Base-by-base conservation (phyloP, 1,140 invertebrate genomes). In the Brachionus sp. region DNA sequence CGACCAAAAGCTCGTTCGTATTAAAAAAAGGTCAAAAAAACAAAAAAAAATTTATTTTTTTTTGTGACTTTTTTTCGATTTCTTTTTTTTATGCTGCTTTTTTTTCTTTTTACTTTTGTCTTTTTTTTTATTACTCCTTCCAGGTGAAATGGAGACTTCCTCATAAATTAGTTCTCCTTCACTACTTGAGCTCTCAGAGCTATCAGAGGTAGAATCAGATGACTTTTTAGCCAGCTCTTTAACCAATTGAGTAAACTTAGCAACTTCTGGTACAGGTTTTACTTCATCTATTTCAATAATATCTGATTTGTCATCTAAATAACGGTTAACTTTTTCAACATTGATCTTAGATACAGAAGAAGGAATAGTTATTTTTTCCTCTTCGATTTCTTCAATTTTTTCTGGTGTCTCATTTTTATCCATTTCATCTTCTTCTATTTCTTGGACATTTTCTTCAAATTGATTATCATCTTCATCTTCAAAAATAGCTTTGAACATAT, bases 401-500 rank as follows among this genome's bases (percentile, higher is more conserved):
- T 70, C 35, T n/a, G 10, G 16, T 39, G 1, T 7, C 16, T 3
- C 35, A 35, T 12, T 75, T n/a, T 83, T 68, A 5, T 84, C 78
- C 44, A 84, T 84, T 9, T 78, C 25, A n/a, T 12, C 6, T 29
- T 62, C 77, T 19, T 66, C 50, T 9, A 57, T 6, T 33, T 80
- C 37, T 9, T n/a, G 13, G 37, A 29, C 19, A 13, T 53, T 25
- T 2, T 25, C 39, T 12, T 68, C 23, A 2, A 19, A 7, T 33
- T 64, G 29, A 39, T 82, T 39, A 5, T 82, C 37, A 16, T 82
- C 80, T n/a, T 88, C 88, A 84, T 89, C 89, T 46, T 88, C 88
- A 85, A 91, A 91, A 83, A 91, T 91, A 12, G 90, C 91, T 85
- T 89, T 88, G 85, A 91, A 91, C 16, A 91, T 85, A 85, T 91